Evolutionary conservation across 2,113 vertebrate genomes (phyloP).

Genomic region (Corydoras sp.): DNA sequence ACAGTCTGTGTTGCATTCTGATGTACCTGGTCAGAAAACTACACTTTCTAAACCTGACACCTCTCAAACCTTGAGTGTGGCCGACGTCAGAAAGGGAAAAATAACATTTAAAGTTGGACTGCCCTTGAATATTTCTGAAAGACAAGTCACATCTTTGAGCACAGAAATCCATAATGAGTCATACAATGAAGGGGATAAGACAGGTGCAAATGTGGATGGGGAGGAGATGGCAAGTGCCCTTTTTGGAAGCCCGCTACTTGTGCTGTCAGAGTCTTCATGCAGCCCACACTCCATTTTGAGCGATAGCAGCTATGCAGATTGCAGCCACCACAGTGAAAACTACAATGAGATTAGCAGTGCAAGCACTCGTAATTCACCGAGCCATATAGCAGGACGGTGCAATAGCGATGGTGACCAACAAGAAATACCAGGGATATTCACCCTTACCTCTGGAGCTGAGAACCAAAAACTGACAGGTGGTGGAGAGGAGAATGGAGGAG

Average conservation of each 20-base stretch:
- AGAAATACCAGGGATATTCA: slow-evolving; percentile 16
- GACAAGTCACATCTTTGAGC: too few relatives aligned
- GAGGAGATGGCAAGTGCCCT: slow-evolving; percentile 25
- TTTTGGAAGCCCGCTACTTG: slow-evolving; percentile 15
- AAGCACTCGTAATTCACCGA: background rate
- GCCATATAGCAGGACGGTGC: background rate
- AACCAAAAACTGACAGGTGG: slow-evolving; percentile 40
- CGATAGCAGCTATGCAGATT: slow-evolving; percentile 36
- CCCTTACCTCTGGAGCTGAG: slow-evolving; percentile 26
- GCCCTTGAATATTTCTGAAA: too few relatives aligned
- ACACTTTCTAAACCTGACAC: too few relatives aligned
- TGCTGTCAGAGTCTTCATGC: slow-evolving; percentile 36
- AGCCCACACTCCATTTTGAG: slow-evolving; percentile 40
- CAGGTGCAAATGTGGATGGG: too few relatives aligned
- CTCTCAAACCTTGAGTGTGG: too few relatives aligned
- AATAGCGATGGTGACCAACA: background rate
- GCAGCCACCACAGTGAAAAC: background rate
- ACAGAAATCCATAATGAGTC: too few relatives aligned
- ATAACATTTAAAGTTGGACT: too few relatives aligned
- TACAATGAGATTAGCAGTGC: background rate
- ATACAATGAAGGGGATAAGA: too few relatives aligned
- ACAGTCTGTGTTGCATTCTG: too few relatives aligned
- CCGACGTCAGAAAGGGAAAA: too few relatives aligned
- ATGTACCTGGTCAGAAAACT: too few relatives aligned
- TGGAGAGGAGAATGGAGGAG: slow-evolving; percentile 16